These are phyloP conservation scores for Nilaparvata lugens DNA, from an alignment of 1,140 invertebrate species.

Conservation along the genomic window DNA sequence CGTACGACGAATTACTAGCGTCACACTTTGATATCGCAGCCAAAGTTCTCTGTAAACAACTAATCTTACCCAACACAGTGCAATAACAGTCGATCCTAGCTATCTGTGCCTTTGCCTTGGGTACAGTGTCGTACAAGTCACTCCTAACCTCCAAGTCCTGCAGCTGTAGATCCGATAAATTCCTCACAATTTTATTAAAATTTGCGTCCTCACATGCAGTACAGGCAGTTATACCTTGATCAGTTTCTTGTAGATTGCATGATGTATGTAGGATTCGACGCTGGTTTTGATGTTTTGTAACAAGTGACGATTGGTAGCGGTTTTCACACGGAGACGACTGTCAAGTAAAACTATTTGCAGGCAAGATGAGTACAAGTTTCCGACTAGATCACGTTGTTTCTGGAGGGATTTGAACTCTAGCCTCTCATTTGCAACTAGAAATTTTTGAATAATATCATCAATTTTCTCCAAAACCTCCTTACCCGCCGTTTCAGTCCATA, in stretches of 20 bases:
- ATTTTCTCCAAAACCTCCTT: conserved; percentile 53
- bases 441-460: conserved; percentile 41
- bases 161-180: conserved; percentile 58
- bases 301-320: conserved; percentile 45
- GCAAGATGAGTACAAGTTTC: conserved; percentile 57
- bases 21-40: conserved; percentile 42
- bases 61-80: conserved; percentile 67
- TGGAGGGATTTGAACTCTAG: conserved; percentile 41
- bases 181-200: conserved; percentile 73
- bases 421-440: conserved; percentile 39
- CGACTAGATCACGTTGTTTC: conserved; percentile 48
- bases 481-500: conserved; percentile 61
- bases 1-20: conserved; percentile 28
- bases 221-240: conserved; percentile 55
- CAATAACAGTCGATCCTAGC: conserved; percentile 56
- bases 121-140: conserved; percentile 53
- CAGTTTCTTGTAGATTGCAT: conserved; percentile 57
- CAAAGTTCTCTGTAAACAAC: conserved; percentile 62
- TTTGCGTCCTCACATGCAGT: conserved; percentile 55
- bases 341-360: conserved; percentile 57
- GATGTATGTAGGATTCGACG: conserved; percentile 68
- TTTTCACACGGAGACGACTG: conserved; percentile 47
- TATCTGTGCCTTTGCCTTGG: conserved; percentile 61
- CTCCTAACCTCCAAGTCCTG: conserved; percentile 57
- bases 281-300: conserved; percentile 55